A percentile compares a stretch with the other conserved stretches of the same genome.
These are phyloP conservation scores for Synchiropus splendidus DNA, from an alignment of 2,113 vertebrate genomes.

Conservation along the genomic window DNA sequence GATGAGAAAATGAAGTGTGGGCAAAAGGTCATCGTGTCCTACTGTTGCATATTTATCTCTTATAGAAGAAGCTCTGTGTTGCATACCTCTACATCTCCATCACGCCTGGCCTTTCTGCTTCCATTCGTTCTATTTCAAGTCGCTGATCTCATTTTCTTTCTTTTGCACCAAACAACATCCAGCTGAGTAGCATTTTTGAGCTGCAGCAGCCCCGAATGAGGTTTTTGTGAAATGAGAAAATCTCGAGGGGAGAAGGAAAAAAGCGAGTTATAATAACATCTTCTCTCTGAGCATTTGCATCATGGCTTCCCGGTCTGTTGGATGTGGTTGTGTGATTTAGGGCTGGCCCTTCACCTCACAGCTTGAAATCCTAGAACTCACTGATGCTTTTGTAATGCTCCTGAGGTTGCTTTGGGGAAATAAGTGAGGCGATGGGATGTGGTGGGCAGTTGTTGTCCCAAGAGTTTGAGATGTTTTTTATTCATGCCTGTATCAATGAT, in stretches of 20 bases:
- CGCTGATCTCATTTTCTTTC: constrained; percentile 46
- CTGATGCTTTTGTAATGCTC: constrained; percentile 60
- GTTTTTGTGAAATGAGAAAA: constrained; percentile 53
- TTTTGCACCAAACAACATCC: constrained; percentile 30
- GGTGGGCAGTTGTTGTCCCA: constrained; percentile 38
- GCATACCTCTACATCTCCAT: constrained; percentile 5
- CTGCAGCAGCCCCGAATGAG: constrained; percentile 33
- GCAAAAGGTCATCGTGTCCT: too few species aligned
- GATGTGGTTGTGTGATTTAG: constrained; percentile 63
- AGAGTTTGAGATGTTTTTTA: constrained; percentile 42
- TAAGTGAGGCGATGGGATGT: constrained; percentile 36
- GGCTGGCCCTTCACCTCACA: constrained; percentile 37
- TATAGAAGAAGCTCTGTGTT: too few species aligned
- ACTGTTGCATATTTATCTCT: too few species aligned
- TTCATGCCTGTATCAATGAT: constrained; percentile 48
- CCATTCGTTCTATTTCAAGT: constrained; percentile 32
- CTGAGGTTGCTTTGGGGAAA: constrained; percentile 49
- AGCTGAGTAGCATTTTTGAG: constrained; percentile 37
- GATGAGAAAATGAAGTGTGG: too few species aligned
- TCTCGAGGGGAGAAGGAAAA: constrained; percentile 35
- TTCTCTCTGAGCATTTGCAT: constrained; percentile 43
- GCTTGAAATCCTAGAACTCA: constrained; percentile 44
- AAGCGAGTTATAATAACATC: constrained; percentile 54
- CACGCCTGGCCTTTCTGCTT: constrained; percentile 1
- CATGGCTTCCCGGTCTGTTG: constrained; percentile 51